Evolutionary conservation across 2,888 invertebrate genomes (phyloP).

Genomic region (Netelia fuscicornis): DNA sequence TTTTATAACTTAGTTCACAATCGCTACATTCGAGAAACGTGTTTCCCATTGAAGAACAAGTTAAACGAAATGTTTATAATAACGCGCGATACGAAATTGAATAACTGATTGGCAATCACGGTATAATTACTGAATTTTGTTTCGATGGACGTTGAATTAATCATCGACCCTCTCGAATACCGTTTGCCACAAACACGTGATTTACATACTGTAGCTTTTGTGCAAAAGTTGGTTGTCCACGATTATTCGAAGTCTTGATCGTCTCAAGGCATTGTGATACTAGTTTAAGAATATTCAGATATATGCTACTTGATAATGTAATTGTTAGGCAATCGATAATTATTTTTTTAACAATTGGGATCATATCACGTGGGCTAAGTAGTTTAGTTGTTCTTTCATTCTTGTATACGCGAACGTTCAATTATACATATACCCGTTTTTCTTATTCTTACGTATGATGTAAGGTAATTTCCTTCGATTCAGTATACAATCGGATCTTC

Average conservation of each 20-base stretch:
- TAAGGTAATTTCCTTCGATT: slow-evolving; percentile 51
- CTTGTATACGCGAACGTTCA: slow-evolving; percentile 15
- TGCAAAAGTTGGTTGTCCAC: slow-evolving; percentile 71
- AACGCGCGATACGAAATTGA: background rate
- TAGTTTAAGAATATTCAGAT: slow-evolving; percentile 79
- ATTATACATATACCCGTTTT: slow-evolving; percentile 32
- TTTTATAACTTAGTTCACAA: slow-evolving; percentile 49
- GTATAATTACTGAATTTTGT: slow-evolving; percentile 10
- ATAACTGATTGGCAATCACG: slow-evolving; percentile 26
- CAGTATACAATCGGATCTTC: slow-evolving; percentile 42
- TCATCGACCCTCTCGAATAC: background rate
- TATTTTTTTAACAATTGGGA: slow-evolving; percentile 77
- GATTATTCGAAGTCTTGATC: slow-evolving; percentile 81
- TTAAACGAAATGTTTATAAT: background rate
- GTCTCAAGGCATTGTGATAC: slow-evolving; percentile 83
- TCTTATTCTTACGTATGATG: slow-evolving; percentile 17
- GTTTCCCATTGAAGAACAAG: slow-evolving; percentile 1
- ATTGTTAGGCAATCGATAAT: slow-evolving; percentile 73
- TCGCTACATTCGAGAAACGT: slow-evolving; percentile 62
- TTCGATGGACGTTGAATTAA: slow-evolving; percentile 45
- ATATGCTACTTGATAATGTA: slow-evolving; percentile 65
- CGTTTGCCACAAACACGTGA: slow-evolving; percentile 37
- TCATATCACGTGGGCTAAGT: slow-evolving; percentile 76
- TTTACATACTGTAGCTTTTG: slow-evolving; percentile 33
- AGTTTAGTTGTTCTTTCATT: slow-evolving; percentile 68